These are phyloP conservation scores for Heliothis subflexa DNA, from an alignment of 1,140 invertebrate species.

Conservation along the genomic window DNA sequence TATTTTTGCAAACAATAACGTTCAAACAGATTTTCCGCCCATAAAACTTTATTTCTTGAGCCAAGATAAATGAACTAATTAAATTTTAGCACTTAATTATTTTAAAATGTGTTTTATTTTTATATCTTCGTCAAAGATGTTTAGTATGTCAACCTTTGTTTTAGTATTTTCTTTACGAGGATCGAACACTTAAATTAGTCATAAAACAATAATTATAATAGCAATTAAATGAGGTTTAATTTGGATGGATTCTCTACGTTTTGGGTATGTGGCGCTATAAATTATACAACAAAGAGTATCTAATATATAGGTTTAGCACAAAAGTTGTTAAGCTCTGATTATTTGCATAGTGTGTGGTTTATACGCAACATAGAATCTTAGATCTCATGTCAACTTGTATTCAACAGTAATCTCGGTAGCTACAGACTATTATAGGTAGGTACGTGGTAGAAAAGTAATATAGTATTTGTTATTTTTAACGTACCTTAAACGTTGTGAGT, in stretches of 20 bases:
- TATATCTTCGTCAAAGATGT: neutral
- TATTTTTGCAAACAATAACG: neutral
- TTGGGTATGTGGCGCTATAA: neutral
- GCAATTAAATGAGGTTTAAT: neutral
- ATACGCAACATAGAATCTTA: no score
- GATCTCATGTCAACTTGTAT: no score
- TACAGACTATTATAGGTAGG: no score
- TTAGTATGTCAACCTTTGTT: conserved; percentile 17
- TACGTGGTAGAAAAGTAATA: no score
- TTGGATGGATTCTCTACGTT: neutral
- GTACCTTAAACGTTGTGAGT: no score
- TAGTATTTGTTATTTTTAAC: no score
- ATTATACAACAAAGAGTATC: neutral
- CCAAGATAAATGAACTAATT: conserved; percentile 17
- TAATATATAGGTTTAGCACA: no score
- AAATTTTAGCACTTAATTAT: conserved; percentile 24
- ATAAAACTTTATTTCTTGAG: conserved; percentile 8
- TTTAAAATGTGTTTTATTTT: conserved; percentile 11
- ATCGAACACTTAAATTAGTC: neutral
- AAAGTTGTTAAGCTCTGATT: no score
- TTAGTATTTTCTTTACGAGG: neutral
- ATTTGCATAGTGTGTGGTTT: no score
- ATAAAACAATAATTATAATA: conserved; percentile 15
- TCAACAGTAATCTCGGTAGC: no score
- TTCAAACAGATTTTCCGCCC: conserved; percentile 13